Base-by-base conservation (phyloP, 2,888 invertebrate genomes). In the Psylliodes chrysocephalus region DNA sequence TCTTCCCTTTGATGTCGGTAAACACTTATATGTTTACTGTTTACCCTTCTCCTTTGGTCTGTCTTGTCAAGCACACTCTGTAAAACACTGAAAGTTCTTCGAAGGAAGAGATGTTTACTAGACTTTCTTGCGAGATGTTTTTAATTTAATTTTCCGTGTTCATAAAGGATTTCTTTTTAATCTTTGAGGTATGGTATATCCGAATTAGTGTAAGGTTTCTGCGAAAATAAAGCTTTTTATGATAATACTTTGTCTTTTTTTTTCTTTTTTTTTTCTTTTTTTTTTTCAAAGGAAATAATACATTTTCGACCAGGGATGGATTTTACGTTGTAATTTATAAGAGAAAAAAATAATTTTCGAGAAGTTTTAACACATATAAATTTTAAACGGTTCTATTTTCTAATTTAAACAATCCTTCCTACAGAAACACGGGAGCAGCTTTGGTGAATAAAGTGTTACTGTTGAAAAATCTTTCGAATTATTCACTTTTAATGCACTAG, bases 21-120 rank as follows among this genome's bases (percentile, higher is more conserved):
- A 54, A 54, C 35, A 52, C 35, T 52, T 19, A 19, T 1, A 17
- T 52, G 6, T 19, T 38, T 18, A 40, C 30, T 52, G 6, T 19
- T 38, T 18, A 40, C 30, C 25, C n/a, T 49, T 49, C 22, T 49
- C 14, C 22, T 19, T 54, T 14, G 25, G n/a, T 18, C 8, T 42
- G 19, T 18, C 25, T 40, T 54, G 53, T 54, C 53, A 54, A 54
- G 53, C 15, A 25, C 53, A 54, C 53, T 54, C 53, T 54, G 33
- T 38, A n/a, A 17, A 35, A 18, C 46, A 46, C 46, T 46, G n/a
- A 22, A 49, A 49, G 47, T 49, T 49, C 47, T 49, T 38, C 38
- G 2, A 14, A 38, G 38, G n/a, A 15, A 38, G 14, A 15, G 22
- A 38, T 38, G 38, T 12, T 38, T 38, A 38, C 38, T 38, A 12